These are phyloP conservation scores for Odontesthes bonariensis DNA, from an alignment of 2,113 vertebrate genomes.

Conservation along the genomic window DNA sequence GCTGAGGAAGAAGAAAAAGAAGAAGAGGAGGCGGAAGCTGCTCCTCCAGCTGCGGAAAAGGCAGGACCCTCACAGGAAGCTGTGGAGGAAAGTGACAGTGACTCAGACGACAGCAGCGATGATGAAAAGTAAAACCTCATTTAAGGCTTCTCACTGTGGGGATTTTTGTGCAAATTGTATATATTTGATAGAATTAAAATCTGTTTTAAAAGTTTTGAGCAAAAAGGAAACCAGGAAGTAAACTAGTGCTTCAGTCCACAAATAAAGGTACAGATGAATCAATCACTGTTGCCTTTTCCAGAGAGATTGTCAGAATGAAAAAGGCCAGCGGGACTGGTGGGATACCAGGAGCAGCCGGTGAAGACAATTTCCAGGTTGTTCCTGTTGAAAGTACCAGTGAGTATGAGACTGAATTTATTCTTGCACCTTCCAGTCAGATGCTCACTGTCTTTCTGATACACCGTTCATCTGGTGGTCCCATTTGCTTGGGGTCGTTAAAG, in stretches of 20 bases:
- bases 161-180: neutral
- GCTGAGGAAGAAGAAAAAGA: slow-evolving; percentile 38
- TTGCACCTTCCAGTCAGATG: neutral
- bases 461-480: neutral
- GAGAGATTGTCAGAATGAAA: slow-evolving; percentile 78
- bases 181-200: neutral
- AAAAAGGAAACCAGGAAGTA: neutral
- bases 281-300: slow-evolving; percentile 45
- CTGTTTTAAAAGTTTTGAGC: neutral
- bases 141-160: neutral
- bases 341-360: slow-evolving; percentile 15
- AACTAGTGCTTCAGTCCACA: neutral
- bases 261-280: neutral
- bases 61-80: slow-evolving; percentile 63
- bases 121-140: slow-evolving; percentile 85
- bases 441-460: neutral
- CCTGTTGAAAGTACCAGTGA: slow-evolving; percentile 92
- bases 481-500: neutral
- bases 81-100: slow-evolving; percentile 64
- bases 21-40: slow-evolving; percentile 28
- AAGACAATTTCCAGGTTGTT: slow-evolving; percentile 88
- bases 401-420: slow-evolving; percentile 49
- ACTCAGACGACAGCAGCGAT: slow-evolving; percentile 84
- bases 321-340: neutral
- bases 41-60: slow-evolving; percentile 44